Evolutionary conservation across 2,113 vertebrate species (phyloP), one percentile per base, ranked within the genome.

Genomic region (Chunga burmeisteri): DNA sequence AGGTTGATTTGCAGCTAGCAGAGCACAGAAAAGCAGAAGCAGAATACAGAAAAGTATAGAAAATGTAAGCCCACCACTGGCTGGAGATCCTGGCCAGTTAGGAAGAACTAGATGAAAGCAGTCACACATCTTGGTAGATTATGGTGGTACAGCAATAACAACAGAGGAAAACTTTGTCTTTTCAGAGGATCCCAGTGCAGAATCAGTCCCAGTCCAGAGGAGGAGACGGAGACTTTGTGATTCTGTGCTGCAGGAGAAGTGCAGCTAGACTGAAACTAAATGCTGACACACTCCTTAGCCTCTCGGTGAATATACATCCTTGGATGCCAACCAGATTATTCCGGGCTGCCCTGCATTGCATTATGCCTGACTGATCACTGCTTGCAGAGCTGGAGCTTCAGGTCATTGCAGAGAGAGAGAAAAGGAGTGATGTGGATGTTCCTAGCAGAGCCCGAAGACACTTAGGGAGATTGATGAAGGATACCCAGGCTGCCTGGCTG

Each of bases 41-140:
- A 97, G 93, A 95, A 94, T 67, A 97, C 90, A 97, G 96, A 91
- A 96, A 97, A 95, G 88, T 93, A 98, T 97, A 98, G 96, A 97
- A 97, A 98, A 97, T 16, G 94, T 97, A 92, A 98, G 98, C 99
- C 98, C 99, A 99, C 99, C 99, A 96, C 99, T 98, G 98, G 98
- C 99, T 95, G 99, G 99, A 94, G 99, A 98, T 98, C 98, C 99
- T 92, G 99, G 98, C 99, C 99, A 99, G 99, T 99, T 99, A 97
- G 99, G 99, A 98, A 99, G 99, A 96, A 99, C 98, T 98, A 99
- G 98, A 98, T 99, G 99, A 98, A 99, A 99, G 97, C 99, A 99
- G 99, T 99, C 99, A 96, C 99, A 99, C 99, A 99, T 99, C 98
- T 97, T 98, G 98, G 97, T 92, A 95, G 97, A 26, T 97, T 96